Evolutionary conservation across 2,113 vertebrate species (phyloP), one percentile per base, ranked within the genome.

Genomic region (Catagonus wagneri): DNA sequence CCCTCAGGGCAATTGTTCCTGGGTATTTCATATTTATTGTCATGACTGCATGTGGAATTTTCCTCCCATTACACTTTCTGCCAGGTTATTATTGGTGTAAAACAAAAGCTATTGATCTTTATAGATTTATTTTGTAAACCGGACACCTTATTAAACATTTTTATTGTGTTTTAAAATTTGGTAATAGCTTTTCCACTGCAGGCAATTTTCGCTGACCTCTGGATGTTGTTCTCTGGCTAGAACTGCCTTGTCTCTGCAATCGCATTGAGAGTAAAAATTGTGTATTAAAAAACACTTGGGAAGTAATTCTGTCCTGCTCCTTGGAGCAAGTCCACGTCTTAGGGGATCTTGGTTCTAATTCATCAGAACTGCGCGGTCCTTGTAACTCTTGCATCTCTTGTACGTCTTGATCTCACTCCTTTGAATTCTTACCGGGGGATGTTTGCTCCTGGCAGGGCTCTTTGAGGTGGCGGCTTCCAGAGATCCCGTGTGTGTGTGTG

Each of bases 91-190:
- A 15, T 29, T 29, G 83, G 69, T 71, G 12, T 36, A 89, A 97
- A 96, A 44, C 60, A 84, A 72, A 72, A 92, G 54, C 65, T 61
- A 76, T 34, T 78, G 80, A 72, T 80, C 87, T 95, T 56, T 95
- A 52, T 52, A 76, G 93, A 84, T 86, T 94, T 81, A 83, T 93
- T 89, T 83, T 90, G 76, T 50, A 71, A 94, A 54, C 50, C 1
- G 23, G 69, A 80, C 66, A 81, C 60, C 63, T 95, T 83, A 81
- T 95, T 93, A 56, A 83, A 52, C 52, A 50, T 69, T 71, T 89
- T 39, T 61, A 92, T 71, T 39, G 60, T 58, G 90, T 76, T 92
- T 80, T 95, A 81, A 81, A 92, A 69, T 81, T 23, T 32, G 75
- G 86, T 83, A 44, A 90, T 60, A 22, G 84, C 90, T 72, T 78